Evolutionary conservation across 23 tunicate genomes (phyloP), one percentile per base, ranked within the genome.

Genomic region (Styela plicata): DNA sequence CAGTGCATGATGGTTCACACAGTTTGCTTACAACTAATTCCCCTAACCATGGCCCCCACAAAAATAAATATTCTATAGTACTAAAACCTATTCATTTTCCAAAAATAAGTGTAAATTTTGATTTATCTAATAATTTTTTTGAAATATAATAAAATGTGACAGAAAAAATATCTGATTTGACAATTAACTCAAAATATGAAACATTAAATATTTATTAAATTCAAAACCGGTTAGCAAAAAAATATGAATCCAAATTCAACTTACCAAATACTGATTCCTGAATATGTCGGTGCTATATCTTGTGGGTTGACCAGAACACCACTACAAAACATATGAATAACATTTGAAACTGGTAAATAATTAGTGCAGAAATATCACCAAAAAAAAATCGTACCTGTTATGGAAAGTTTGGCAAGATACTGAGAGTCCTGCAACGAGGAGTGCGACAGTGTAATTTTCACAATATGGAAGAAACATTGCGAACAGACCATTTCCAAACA

Each of bases 231-330:
- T n/a, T n/a, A n/a, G n/a, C n/a, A n/a, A n/a, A n/a, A n/a, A n/a
- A n/a, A n/a, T n/a, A n/a, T n/a, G n/a, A n/a, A 18, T 57, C 64
- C 20, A 57, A 57, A 57, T 57, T 57, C 22, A 29, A 27, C 81
- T 52, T 1, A 70, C 98, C 98, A 84, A 93, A 93, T 3, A 93
- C 98, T 27, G 98, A 93, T n/a, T 16, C 98, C 98, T 23, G 98
- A 83, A 76, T 82, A 87, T 3, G 78, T 74, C 3, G 98, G 98
- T 18, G 93, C 92, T 34, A 93, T 88, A 66, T 93, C 98, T 74
- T 93, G 98, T 2, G 98, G 93, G 68, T 85, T 86, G 20, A 93
- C 93, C 21, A 93, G 69, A 36, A 93, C 93, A 0, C 84, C 93
- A 82, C 93, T 88, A 66, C 30, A 67, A 67, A 16, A 67, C 16